These are phyloP conservation scores for Argyresthia albistria DNA, from an alignment of 2,888 invertebrate species.

Conservation along the genomic window DNA sequence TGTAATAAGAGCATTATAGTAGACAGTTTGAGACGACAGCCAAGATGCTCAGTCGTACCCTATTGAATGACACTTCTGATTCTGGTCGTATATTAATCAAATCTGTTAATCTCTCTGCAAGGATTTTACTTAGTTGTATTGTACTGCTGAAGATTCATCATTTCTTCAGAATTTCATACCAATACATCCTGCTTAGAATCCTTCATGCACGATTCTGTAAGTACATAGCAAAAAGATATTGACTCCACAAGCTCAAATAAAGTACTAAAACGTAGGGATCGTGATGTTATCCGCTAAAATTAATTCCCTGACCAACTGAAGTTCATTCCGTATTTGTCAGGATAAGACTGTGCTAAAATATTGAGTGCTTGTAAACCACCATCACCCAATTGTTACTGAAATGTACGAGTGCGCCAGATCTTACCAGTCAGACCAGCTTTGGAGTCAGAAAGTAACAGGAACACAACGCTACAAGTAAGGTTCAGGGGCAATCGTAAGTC, in stretches of 20 bases:
- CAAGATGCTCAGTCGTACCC: constrained; percentile 23
- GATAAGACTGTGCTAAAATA: constrained; percentile 62
- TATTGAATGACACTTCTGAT: constrained; percentile 23
- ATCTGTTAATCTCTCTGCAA: too few species aligned
- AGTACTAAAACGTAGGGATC: not conserved
- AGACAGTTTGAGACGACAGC: constrained; percentile 33
- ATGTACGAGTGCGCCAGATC: not conserved
- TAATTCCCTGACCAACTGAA: not conserved
- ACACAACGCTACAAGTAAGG: not conserved
- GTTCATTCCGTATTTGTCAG: constrained; percentile 53
- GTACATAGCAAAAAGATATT: too few species aligned
- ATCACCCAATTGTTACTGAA: not conserved
- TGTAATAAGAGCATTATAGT: constrained; percentile 65
- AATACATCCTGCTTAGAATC: too few species aligned
- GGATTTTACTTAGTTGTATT: too few species aligned
- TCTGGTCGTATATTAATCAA: constrained; percentile 17
- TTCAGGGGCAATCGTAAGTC: constrained; percentile 6
- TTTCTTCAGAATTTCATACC: too few species aligned
- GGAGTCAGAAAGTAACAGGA: not conserved
- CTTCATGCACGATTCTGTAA: too few species aligned
- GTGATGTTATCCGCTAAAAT: not conserved
- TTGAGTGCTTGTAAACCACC: constrained; percentile 32
- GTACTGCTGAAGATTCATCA: too few species aligned
- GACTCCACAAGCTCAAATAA: not conserved
- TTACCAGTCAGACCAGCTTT: not conserved